phyloP scores from a whole-genome alignment of 2,797 vertebrate genomes.

The Darevskia mixta region DNA sequence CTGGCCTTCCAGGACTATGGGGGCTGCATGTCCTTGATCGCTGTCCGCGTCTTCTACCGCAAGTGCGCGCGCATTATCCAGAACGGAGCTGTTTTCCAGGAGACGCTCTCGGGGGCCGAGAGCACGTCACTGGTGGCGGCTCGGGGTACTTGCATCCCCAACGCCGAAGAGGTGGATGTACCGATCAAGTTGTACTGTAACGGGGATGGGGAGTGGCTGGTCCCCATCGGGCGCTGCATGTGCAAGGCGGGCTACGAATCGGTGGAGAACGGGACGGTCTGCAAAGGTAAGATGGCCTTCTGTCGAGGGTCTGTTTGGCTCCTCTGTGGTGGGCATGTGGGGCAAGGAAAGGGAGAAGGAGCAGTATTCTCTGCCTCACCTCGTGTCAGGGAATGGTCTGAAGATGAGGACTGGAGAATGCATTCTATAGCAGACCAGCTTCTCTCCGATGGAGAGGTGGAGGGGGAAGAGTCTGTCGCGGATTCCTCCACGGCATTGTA shows the following conservation, averaged over 20 bases:
- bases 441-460: too few relatives aligned
- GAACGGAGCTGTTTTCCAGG: conserved; percentile 91
- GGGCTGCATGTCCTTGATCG: conserved; percentile 96
- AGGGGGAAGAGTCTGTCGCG: too few relatives aligned
- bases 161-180: conserved; percentile 95
- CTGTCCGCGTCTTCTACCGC: conserved; percentile 93
- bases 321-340: too few relatives aligned
- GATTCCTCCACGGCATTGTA: too few relatives aligned
- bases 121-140: conserved; percentile 94
- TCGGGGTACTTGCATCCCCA: conserved; percentile 90
- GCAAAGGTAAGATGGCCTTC: conserved; percentile 85
- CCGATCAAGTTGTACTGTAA: conserved; percentile 98
- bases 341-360: too few relatives aligned
- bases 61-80: conserved; percentile 90
- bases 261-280: conserved; percentile 88
- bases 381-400: too few relatives aligned
- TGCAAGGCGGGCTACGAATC: conserved; percentile 91
- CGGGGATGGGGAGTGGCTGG: conserved; percentile 95
- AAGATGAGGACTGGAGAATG: too few relatives aligned
- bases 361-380: too few relatives aligned
- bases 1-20: conserved; percentile 98
- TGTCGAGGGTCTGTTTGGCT: accelerated
- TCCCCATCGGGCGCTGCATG: conserved; percentile 95
- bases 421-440: too few relatives aligned
- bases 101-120: conserved; percentile 94